Percentiles rank a stretch among this genome's conserved stretches.
Evolutionary conservation across 2,888 invertebrate species (phyloP).

Genomic region (Drosophila fulvimacula): DNA sequence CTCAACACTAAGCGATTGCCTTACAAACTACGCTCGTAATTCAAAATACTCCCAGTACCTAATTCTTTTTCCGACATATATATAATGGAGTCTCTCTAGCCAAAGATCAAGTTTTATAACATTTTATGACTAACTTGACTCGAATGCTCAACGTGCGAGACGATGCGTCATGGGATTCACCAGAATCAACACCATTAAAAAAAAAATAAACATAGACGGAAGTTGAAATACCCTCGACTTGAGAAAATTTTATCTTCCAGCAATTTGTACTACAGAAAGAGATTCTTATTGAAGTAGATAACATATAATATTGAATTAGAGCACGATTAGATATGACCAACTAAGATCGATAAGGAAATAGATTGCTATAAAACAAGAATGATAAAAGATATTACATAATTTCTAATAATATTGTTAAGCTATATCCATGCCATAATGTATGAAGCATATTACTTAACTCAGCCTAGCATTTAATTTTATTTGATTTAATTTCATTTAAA

Average conservation of each 20-base stretch:
- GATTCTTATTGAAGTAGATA: too few species aligned
- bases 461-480: not conserved
- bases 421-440: not conserved
- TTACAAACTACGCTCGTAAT: too few species aligned
- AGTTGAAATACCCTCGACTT: not conserved
- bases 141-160: not conserved
- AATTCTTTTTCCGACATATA: too few species aligned
- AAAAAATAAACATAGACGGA: not conserved
- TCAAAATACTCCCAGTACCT: too few species aligned
- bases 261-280: too few species aligned
- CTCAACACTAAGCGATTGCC: too few species aligned
- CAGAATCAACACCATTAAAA: not conserved
- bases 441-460: not conserved
- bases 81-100: too few species aligned
- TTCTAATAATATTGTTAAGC: not conserved
- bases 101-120: not conserved
- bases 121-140: not conserved
- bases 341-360: not conserved
- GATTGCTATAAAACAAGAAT: not conserved
- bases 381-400: accelerated
- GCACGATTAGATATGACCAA: too few species aligned
- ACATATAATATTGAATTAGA: too few species aligned
- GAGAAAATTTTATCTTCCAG: not conserved
- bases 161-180: slow-evolving; percentile 33
- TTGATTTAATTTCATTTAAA: not conserved